These are phyloP conservation scores for Zapornia atra DNA, from an alignment of 2,113 vertebrate species.

Conservation along the genomic window DNA sequence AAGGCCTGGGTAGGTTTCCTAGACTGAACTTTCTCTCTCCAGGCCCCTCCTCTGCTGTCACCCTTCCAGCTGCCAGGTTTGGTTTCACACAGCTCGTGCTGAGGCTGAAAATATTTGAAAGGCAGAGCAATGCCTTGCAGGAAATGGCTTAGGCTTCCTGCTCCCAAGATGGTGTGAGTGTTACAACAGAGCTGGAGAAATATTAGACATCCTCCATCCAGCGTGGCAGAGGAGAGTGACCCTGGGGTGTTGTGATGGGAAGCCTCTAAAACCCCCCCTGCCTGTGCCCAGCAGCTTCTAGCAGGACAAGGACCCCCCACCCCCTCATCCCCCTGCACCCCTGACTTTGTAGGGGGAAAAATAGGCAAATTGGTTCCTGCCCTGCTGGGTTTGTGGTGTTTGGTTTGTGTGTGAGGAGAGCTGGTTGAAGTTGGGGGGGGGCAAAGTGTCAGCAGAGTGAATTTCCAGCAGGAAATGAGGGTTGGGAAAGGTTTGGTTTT, in stretches of 20 bases:
- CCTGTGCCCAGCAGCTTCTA: not conserved
- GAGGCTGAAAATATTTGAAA: conserved; percentile 2
- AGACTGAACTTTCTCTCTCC: not conserved
- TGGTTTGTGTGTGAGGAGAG: not conserved
- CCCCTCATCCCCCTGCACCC: not conserved
- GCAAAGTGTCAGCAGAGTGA: not conserved
- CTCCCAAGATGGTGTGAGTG: conserved; percentile 46
- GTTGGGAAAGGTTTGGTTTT: not conserved
- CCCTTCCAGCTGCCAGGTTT: conserved; percentile 15
- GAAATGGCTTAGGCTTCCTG: conserved; percentile 63
- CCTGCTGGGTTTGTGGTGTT: not conserved
- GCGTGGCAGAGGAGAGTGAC: not conserved
- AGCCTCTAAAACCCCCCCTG: not conserved
- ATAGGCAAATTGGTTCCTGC: not conserved
- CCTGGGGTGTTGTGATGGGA: conserved; percentile 21
- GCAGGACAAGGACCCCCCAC: not conserved
- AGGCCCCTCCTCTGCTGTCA: not conserved
- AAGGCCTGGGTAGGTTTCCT: not conserved
- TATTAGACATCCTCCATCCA: conserved; percentile 48
- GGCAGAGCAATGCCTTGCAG: conserved; percentile 46
- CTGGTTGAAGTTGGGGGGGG: not conserved
- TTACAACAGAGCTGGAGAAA: conserved; percentile 45
- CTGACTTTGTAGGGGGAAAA: not conserved
- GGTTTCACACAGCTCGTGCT: not conserved
- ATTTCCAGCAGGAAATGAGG: not conserved